Evolutionary conservation across 2,888 invertebrate genomes (phyloP).

Genomic region (Drosophila quinaria): DNA sequence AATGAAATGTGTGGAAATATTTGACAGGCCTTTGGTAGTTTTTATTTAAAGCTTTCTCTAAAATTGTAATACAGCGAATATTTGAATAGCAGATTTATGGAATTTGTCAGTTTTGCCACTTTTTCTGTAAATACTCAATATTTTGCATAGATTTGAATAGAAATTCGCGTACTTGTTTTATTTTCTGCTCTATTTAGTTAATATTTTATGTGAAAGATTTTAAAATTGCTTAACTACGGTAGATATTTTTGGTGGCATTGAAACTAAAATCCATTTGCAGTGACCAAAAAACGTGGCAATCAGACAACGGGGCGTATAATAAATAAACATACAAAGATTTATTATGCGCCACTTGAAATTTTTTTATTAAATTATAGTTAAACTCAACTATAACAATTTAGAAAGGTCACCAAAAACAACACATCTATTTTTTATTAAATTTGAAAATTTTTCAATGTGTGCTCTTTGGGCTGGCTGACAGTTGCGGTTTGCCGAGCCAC

Average conservation of each 20-base stretch:
- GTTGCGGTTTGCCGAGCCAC: slow-evolving; percentile 41
- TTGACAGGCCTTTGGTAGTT: slow-evolving; percentile 22
- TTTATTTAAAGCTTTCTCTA: not conserved
- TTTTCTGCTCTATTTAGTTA: slow-evolving; percentile 17
- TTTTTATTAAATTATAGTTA: too few relatives aligned
- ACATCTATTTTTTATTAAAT: too few relatives aligned
- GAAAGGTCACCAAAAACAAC: too few relatives aligned
- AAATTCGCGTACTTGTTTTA: slow-evolving; percentile 6
- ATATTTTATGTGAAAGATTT: slow-evolving; percentile 23
- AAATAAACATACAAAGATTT: slow-evolving; percentile 64
- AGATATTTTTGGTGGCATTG: slow-evolving; percentile 18
- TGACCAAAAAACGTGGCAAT: slow-evolving; percentile 18
- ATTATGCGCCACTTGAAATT: slow-evolving; percentile 45
- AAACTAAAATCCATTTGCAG: slow-evolving; percentile 39
- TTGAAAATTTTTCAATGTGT: slow-evolving; percentile 16
- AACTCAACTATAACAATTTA: too few relatives aligned
- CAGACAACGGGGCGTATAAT: slow-evolving; percentile 49
- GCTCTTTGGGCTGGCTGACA: slow-evolving; percentile 11
- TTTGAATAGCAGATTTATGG: slow-evolving; percentile 22
- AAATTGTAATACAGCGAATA: slow-evolving; percentile 29
- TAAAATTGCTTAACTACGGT: slow-evolving; percentile 40
- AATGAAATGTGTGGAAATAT: slow-evolving; percentile 28
- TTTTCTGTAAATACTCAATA: slow-evolving; percentile 15
- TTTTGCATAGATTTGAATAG: slow-evolving; percentile 22
- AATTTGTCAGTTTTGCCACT: slow-evolving; percentile 22